phyloP scores from a whole-genome alignment of 53 echinoderm and acorn worm species.

The Antedon mediterranea region DNA sequence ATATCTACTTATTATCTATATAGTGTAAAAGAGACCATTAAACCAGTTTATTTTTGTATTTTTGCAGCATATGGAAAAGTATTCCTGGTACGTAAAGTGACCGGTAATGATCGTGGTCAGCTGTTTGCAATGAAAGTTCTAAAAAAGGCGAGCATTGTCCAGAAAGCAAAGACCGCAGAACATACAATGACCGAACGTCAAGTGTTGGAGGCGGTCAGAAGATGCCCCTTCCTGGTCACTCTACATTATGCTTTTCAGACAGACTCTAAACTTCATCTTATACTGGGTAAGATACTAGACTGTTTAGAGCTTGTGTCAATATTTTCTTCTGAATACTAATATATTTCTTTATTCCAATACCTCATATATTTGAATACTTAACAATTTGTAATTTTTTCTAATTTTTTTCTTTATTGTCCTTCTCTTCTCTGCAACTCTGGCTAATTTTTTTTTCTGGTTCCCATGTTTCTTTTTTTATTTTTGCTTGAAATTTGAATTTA shows the following conservation, averaged over 20 bases:
- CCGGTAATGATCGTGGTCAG: constrained; percentile 56
- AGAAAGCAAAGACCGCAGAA: constrained; percentile 95
- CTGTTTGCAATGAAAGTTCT: constrained; percentile 97
- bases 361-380: too few relatives aligned
- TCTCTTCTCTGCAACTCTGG: too few relatives aligned
- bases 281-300: constrained; percentile 45
- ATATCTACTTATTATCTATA: too few relatives aligned
- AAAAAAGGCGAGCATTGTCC: constrained; percentile 97
- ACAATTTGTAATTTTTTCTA: too few relatives aligned
- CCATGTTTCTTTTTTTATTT: too few relatives aligned
- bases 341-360: too few relatives aligned
- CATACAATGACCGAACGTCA: constrained; percentile 98
- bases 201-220: constrained; percentile 88
- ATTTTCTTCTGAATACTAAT: not conserved
- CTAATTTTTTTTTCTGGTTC: too few relatives aligned
- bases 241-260: constrained; percentile 99
- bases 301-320: not conserved
- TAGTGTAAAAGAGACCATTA: too few relatives aligned
- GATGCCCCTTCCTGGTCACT: constrained; percentile 85
- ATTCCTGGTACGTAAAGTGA: constrained; percentile 86
- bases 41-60: too few relatives aligned
- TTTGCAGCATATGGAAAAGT: constrained; percentile 91
- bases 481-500: too few relatives aligned
- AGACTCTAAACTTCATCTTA: constrained; percentile 92
- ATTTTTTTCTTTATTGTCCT: too few relatives aligned